Evolutionary conservation across 2,797 vertebrate species (phyloP), one percentile per base, ranked within the genome.

Genomic region (Myotis daubentonii): DNA sequence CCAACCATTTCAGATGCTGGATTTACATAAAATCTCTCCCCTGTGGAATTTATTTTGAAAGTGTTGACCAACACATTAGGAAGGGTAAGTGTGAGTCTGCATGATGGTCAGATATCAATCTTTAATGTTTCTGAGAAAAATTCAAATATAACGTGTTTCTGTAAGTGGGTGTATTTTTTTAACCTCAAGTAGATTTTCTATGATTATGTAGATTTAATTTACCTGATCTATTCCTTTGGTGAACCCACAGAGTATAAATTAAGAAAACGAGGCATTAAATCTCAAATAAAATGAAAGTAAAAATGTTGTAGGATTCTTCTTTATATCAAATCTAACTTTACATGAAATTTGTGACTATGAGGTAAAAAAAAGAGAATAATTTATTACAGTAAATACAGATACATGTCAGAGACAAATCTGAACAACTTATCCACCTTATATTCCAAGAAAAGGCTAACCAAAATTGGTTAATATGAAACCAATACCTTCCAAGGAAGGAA

Each of bases 231-330:
- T 65, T 93, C 44, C 4, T 85, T 81, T 89, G 38, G 23, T 70
- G 6, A 70, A 88, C 41, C 72, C 47, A 91, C 65, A 38, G 2
- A 60, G 20, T 38, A 47, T 49, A 71, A 74, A 70, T 93, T 70
- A 68, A 80, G 4, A 25, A 53, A 33, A 33, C 8, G 19, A 76
- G 33, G 30, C 19, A 53, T 75, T 53, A 88, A 75, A 75, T 80
- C 70, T 91, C 36, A 80, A 87, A 36, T 33, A 86, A 70, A 78
- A 79, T 60, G 30, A 81, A 93, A 84, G 60, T 25, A 23, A 86
- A 70, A 87, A 49, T 93, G 53, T 1, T 28, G 3, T 66, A 82
- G 19, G 0, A 33, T 91, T 62, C 33, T 84, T 60, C 10, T 68
- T 57, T 36, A 41, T 53, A 51, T 57, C 68, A 89, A 75, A 72